These are phyloP conservation scores for Cebidichthys violaceus DNA, from an alignment of 2,113 vertebrate species.

Conservation along the genomic window DNA sequence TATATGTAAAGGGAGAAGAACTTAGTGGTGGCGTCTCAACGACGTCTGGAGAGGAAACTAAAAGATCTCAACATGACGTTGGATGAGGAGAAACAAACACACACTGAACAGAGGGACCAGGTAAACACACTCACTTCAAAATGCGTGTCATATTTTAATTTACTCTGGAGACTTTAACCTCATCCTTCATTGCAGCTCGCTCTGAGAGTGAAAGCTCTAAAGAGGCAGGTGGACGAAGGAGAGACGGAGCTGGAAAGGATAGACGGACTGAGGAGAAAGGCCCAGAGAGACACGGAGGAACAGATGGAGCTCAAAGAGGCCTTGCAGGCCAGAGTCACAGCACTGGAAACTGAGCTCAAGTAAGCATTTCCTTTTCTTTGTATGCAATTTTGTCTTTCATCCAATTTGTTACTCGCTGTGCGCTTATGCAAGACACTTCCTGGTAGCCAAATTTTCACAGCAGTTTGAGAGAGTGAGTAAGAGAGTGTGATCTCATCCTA, in stretches of 20 bases:
- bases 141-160: neutral
- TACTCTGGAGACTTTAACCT: neutral
- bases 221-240: constrained; percentile 93
- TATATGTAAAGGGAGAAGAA: constrained; percentile 88
- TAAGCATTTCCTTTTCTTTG: constrained; percentile 66
- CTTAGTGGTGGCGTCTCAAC: constrained; percentile 85
- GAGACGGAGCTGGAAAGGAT: constrained; percentile 94
- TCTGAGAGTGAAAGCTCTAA: constrained; percentile 93
- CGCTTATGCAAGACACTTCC: constrained; percentile 41
- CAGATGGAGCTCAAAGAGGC: constrained; percentile 92
- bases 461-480: neutral
- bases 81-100: constrained; percentile 91
- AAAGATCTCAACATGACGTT: constrained; percentile 93
- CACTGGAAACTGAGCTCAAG: constrained; percentile 92
- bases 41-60: constrained; percentile 92
- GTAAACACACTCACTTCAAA: constrained; percentile 69
- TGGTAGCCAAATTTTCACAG: constrained; percentile 22
- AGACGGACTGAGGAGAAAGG: constrained; percentile 89
- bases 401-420: constrained; percentile 29
- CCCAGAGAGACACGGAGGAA: constrained; percentile 92
- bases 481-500: constrained; percentile 16
- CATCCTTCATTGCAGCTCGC: constrained; percentile 82
- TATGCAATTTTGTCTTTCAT: constrained; percentile 1
- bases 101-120: constrained; percentile 93
- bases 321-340: constrained; percentile 87